Conservation (phyloP, 37 sponge, comb jelly and placozoan genomes). For the Petrosia ficiformis region DNA sequence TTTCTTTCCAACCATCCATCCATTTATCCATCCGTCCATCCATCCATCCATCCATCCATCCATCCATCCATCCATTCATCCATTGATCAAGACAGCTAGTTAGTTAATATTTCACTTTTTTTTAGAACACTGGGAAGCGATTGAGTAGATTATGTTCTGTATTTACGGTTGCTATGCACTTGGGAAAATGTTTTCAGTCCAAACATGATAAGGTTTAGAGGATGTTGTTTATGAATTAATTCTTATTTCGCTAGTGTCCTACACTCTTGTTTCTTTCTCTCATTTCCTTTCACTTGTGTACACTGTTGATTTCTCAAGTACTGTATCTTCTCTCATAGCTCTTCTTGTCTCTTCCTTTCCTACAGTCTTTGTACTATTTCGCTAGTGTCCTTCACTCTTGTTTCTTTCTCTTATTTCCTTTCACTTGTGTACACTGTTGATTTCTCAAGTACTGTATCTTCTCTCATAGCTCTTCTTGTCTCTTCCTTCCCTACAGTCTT, state of each 20-base stretch:
- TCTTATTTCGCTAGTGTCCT: too few species aligned
- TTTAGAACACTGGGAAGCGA: slow-evolving; percentile 22
- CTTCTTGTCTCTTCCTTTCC: slow-evolving; percentile 4
- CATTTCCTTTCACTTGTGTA: too few species aligned
- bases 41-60: too few species aligned
- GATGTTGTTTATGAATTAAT: too few species aligned
- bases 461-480: neutral
- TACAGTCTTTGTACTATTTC: slow-evolving; percentile 29
- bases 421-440: neutral
- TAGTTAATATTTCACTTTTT: too few species aligned
- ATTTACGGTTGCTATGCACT: slow-evolving; percentile 40
- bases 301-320: neutral
- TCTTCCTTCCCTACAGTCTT: slow-evolving; percentile 13
- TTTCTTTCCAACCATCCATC: too few species aligned
- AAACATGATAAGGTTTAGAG: slow-evolving; percentile 32
- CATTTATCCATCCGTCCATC: too few species aligned
- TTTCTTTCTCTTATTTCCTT: too few species aligned
- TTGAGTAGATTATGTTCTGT: slow-evolving; percentile 48
- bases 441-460: neutral
- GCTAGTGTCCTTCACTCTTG: too few species aligned
- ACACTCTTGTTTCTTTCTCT: too few species aligned
- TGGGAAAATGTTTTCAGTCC: slow-evolving; percentile 21
- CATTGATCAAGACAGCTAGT: too few species aligned
- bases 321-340: neutral
- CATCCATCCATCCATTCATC: too few species aligned